These are phyloP conservation scores for Philopedon plagiatum DNA, from an alignment of 2,888 invertebrate genomes.

Conservation along the genomic window DNA sequence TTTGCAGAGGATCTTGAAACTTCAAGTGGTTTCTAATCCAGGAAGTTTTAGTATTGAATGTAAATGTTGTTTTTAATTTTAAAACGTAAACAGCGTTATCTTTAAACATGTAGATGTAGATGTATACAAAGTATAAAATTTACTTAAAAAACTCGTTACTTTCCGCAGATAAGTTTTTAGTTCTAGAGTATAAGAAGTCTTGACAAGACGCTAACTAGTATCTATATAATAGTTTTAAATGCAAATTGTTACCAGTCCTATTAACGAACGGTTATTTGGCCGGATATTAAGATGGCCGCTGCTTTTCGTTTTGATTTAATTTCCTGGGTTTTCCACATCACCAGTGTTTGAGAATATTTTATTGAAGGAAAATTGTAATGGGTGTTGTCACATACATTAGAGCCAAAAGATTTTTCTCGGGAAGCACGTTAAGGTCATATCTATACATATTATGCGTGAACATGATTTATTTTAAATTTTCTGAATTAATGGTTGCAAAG, in stretches of 20 bases:
- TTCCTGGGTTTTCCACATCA: neutral
- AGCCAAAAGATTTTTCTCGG: no score
- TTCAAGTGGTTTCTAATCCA: neutral
- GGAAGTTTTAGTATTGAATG: neutral
- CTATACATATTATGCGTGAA: no score
- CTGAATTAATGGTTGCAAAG: no score
- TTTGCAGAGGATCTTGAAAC: no score
- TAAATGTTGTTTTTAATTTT: neutral
- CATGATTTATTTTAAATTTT: no score
- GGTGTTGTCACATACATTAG: no score
- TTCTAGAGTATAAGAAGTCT: constrained; percentile 3
- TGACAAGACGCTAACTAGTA: neutral
- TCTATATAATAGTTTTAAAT: constrained; percentile 7
- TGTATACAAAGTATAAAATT: neutral
- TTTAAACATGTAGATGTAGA: neutral
- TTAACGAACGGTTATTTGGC: constrained; percentile 11
- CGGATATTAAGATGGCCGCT: constrained; percentile 13
- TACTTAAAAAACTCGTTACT: constrained; percentile 14
- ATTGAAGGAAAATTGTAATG: no score
- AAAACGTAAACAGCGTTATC: neutral
- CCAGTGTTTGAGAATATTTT: no score
- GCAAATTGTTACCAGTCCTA: constrained; percentile 18
- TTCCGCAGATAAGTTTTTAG: neutral
- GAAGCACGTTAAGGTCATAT: no score
- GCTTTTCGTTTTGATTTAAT: neutral